These are phyloP conservation scores for Stenoptilia bipunctidactyla DNA, from an alignment of 2,888 invertebrate genomes.

Conservation along the genomic window DNA sequence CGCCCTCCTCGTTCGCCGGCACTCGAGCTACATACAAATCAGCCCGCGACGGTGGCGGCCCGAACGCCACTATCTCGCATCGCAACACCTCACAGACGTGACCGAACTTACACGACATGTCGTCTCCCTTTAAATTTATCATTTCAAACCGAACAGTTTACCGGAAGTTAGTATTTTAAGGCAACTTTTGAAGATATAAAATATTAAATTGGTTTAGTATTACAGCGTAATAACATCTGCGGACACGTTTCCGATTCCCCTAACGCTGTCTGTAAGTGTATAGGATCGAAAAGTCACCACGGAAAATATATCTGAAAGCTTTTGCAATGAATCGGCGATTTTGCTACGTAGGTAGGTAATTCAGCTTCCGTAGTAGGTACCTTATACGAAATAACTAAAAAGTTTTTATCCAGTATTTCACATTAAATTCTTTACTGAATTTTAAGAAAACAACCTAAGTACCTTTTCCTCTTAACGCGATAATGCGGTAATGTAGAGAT, in stretches of 20 bases:
- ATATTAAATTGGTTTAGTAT: neutral
- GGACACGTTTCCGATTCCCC: conserved; percentile 17
- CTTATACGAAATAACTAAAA: conserved; percentile 24
- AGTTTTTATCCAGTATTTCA: no score
- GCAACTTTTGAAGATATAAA: no score
- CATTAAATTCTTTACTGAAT: no score
- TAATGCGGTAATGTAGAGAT: neutral
- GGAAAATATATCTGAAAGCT: conserved; percentile 44
- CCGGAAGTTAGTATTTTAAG: no score
- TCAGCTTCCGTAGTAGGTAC: conserved; percentile 30
- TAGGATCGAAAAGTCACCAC: conserved; percentile 28
- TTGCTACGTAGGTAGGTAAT: conserved; percentile 23
- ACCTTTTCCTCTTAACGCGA: conserved; percentile 3
- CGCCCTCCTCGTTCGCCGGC: conserved; percentile 39
- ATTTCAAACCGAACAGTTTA: no score
- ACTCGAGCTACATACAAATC: conserved; percentile 59
- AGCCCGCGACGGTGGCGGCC: conserved; percentile 26
- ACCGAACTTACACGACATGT: neutral
- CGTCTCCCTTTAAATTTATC: neutral
- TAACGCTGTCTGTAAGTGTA: conserved; percentile 25
- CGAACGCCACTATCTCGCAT: conserved; percentile 17
- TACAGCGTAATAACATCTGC: neutral
- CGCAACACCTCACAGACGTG: conserved; percentile 10
- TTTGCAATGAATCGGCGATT: conserved; percentile 47
- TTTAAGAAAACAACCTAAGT: no score